These are phyloP conservation scores for Chlorodrepanis virens DNA, from an alignment of 2,113 vertebrate species.

Conservation along the genomic window DNA sequence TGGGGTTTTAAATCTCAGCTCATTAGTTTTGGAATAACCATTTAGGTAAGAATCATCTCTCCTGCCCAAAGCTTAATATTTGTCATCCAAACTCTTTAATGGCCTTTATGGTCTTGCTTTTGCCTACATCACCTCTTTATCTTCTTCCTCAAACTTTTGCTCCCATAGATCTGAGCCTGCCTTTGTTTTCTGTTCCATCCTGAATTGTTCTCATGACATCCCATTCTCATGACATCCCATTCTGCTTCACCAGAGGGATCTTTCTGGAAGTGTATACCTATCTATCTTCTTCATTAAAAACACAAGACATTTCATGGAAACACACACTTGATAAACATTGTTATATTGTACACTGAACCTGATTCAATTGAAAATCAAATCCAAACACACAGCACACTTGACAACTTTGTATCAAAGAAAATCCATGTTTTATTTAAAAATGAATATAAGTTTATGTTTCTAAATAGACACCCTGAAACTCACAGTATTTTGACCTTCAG, in stretches of 20 bases:
- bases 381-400: background rate
- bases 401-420: background rate
- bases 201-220: background rate
- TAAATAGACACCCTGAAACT: background rate
- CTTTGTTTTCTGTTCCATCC: background rate
- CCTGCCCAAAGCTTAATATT: background rate
- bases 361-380: background rate
- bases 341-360: background rate
- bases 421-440: background rate
- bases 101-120: background rate
- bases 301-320: background rate
- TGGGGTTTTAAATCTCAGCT: background rate
- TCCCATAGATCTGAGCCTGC: background rate
- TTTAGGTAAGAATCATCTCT: background rate
- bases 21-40: background rate
- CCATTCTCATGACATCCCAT: background rate
- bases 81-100: background rate
- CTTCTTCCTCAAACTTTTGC: background rate
- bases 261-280: background rate
- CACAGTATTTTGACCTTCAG: background rate
- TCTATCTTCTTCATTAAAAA: background rate
- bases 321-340: background rate
- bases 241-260: background rate
- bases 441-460: background rate
- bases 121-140: background rate